These are phyloP conservation scores for Triplophysa bombifrons DNA, from an alignment of 2,797 vertebrate genomes.

Conservation along the genomic window DNA sequence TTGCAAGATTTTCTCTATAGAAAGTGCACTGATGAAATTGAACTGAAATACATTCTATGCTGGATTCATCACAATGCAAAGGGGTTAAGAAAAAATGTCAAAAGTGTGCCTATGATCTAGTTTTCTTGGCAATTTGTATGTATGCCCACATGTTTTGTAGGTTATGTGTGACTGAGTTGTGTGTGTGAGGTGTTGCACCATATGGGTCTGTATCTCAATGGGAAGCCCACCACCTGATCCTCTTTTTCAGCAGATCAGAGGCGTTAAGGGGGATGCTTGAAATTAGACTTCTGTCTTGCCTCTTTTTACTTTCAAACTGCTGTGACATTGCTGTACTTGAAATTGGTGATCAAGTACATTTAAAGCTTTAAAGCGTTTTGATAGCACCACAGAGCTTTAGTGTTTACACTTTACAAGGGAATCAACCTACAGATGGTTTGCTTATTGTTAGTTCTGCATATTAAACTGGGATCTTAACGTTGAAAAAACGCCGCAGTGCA, in stretches of 20 bases:
- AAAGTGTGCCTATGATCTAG: neutral
- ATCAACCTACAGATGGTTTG: neutral
- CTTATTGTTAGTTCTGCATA: neutral
- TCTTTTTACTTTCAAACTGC: conserved; percentile 15
- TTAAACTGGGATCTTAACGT: neutral
- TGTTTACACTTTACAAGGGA: neutral
- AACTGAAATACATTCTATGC: no score
- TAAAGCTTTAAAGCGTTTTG: conserved; percentile 1
- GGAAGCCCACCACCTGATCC: conserved; percentile 63
- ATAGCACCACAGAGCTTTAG: neutral
- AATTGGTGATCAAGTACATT: conserved; percentile 39
- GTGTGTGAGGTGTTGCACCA: conserved; percentile 53
- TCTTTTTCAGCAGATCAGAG: conserved; percentile 61
- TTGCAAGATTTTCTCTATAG: no score
- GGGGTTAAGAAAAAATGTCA: no score
- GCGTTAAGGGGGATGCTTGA: conserved; percentile 19
- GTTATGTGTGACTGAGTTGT: conserved; percentile 36
- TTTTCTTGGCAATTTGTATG: conserved; percentile 15
- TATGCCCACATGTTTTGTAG: conserved; percentile 29
- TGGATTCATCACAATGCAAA: no score
- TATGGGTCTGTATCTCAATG: conserved; percentile 51
- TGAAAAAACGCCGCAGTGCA: neutral
- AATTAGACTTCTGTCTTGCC: conserved; percentile 24
- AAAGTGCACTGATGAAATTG: no score
- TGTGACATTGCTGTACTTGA: neutral